Evolutionary conservation across 23 tunicate genomes (phyloP), one percentile per base, ranked within the genome.

Genomic region (Styela plicata): DNA sequence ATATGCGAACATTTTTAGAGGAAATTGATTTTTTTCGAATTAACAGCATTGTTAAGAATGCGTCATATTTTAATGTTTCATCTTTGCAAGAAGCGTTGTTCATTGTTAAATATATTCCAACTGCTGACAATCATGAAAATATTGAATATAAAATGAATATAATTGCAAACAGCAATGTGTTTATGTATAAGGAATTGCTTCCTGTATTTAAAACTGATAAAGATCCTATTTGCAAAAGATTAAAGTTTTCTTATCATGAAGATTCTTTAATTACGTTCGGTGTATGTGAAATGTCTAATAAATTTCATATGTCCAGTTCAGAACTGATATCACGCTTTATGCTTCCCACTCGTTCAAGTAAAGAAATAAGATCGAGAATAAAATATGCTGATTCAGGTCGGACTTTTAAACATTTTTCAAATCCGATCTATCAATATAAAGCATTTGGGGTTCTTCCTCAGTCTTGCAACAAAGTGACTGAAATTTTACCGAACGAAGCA

Each of bases 121-220:
- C 66, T 0, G 0, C 29, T 44, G 31, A 20, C 5, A 1, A 27
- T 0, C 78, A 16, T 1, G 2, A 36, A 26, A 76, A 76, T 76
- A 20, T 27, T 24, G 66, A 1, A 25, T 20, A 22, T 36, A n/a
- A 33, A 25, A 29, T 44, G 2, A 28, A 44, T 17, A 36, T 27
- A 7, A 76, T 76, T 76, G 64, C 66, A 7, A 44, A 76, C 24
- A 76, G 81, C 44, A 28, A 36, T 25, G 66, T 53, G 10, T 76
- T 76, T 0, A 36, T 76, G 64, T 76, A 76, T 57, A 76, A 57
- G 44, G 81, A 76, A 24, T 57, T 76, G 0, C 53, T 76, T 36
- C 81, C 81, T 2, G 36, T 21, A 27, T 18, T 28, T n/a, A 5
- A 18, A 26, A 13, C 17, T 71, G 24, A 21, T 27, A 34, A 31